Conservation (phyloP, 2,797 vertebrate genomes). For the Semaprochilodus insignis region DNA sequence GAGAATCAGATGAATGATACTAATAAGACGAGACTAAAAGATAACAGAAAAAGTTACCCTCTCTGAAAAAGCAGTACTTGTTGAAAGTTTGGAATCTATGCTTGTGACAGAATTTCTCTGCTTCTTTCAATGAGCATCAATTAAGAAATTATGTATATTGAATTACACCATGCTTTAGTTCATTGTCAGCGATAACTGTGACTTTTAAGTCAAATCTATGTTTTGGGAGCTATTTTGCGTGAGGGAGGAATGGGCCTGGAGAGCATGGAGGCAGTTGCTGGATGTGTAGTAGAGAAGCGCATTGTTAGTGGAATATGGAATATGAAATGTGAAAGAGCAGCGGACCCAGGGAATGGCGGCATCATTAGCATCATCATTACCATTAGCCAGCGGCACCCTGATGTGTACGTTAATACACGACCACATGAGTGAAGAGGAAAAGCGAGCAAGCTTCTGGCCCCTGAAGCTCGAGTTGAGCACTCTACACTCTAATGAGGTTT, state of each 20-base stretch:
- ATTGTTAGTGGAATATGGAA: not conserved
- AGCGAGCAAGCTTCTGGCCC: not conserved
- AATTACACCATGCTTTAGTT: too few relatives aligned
- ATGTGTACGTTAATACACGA: not conserved
- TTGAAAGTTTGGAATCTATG: too few relatives aligned
- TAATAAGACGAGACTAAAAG: too few relatives aligned
- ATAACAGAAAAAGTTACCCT: too few relatives aligned
- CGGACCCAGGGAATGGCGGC: not conserved
- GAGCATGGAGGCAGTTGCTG: not conserved
- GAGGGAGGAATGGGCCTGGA: not conserved
- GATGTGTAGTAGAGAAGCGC: not conserved
- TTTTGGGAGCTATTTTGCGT: not conserved
- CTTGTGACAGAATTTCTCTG: too few relatives aligned
- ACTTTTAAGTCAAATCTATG: not conserved
- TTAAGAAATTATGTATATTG: too few relatives aligned
- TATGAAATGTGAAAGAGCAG: conserved; percentile 12
- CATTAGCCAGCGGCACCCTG: not conserved
- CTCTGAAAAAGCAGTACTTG: too few relatives aligned
- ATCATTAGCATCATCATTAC: conserved; percentile 31
- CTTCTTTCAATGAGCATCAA: too few relatives aligned
- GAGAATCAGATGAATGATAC: too few relatives aligned
- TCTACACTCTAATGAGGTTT: too few relatives aligned
- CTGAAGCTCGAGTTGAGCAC: not conserved
- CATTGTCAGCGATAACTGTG: too few relatives aligned
- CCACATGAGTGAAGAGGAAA: not conserved